Base-by-base conservation (phyloP, 37 sponge, comb jelly and placozoan genomes). In the Agelas oroides region DNA sequence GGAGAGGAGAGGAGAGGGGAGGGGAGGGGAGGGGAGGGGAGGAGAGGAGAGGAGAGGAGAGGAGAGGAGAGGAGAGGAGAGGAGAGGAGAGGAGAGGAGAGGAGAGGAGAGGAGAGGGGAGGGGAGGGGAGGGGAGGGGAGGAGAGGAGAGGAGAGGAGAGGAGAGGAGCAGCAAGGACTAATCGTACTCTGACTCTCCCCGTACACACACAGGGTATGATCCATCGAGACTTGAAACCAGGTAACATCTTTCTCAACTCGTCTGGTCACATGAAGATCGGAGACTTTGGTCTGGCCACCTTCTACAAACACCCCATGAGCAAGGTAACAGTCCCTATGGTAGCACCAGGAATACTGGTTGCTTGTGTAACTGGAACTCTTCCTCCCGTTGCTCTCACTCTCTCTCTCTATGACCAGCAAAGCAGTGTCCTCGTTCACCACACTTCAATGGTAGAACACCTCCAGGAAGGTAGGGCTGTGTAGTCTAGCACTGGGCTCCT, bases 231-330 rank as follows among this genome's bases (percentile, higher is more conserved):
- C 75, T 69, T 98, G 53, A 98, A 99, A 81, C 99, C 99, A 21
- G 97, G 89, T 15, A 99, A 99, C 64, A 89, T 99, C 1, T 99
- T 99, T 63, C 86, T 99, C 64, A 94, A 95, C 82, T 89, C 94
- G 0, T 87, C 95, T 19, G 91, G 91, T 40, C 88, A 90, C 53
- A 85, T 91, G 36, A 99, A 99, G 76, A 95, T 99, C 53, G 99
- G 99, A 52, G 99, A 99, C 83, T 99, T 99, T 92, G 99, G 99
- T 19, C 85, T 99, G 62, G 99, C 99, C 12, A 91, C 86, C 19
- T 79, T 90, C 1, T 68, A 86, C 86, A 89, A 81, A 53, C 78
- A 84, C 61, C 79, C 76, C 17, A 79, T 82, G 65, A 54, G 79
- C 65, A 78, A 65, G 68, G 59, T 73, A 66, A 0, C 78, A 59